These are phyloP conservation scores for Hylyphantes graminicola DNA, from an alignment of 1,140 invertebrate species.

Conservation along the genomic window DNA sequence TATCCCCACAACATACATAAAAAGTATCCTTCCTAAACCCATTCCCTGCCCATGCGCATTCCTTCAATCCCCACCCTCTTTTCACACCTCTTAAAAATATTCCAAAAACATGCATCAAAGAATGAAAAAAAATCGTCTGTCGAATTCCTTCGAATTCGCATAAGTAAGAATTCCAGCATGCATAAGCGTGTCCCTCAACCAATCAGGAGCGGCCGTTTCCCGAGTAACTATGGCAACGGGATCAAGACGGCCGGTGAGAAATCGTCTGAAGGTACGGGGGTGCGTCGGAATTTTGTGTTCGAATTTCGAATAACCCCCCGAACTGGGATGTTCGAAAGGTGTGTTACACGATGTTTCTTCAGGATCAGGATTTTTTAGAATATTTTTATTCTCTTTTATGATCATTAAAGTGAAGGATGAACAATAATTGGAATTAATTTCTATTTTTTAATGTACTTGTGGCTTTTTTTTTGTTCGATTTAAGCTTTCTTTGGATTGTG, in stretches of 20 bases:
- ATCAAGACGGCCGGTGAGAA: conserved; percentile 47
- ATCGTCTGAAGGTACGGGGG: conserved; percentile 39
- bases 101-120: conserved; percentile 24
- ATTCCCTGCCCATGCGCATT: conserved; percentile 27
- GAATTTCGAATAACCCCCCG: too few species aligned
- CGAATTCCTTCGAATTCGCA: conserved; percentile 49
- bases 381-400: neutral
- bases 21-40: neutral
- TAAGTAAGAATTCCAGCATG: conserved; percentile 42
- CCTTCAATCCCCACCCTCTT: conserved; percentile 3
- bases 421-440: neutral
- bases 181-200: conserved; percentile 45
- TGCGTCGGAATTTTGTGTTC: conserved; percentile 14
- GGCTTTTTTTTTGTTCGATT: neutral
- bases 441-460: neutral
- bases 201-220: conserved; percentile 22
- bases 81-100: conserved; percentile 28
- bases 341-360: conserved; percentile 10
- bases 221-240: conserved; percentile 33
- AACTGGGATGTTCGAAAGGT: neutral
- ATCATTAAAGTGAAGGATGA: neutral
- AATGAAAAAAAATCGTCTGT: conserved; percentile 26
- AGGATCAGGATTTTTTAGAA: neutral
- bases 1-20: neutral
- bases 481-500: too few species aligned